These are phyloP conservation scores for Pantherophis alleghaniensis DNA, from an alignment of 2,797 vertebrate species.

Conservation along the genomic window DNA sequence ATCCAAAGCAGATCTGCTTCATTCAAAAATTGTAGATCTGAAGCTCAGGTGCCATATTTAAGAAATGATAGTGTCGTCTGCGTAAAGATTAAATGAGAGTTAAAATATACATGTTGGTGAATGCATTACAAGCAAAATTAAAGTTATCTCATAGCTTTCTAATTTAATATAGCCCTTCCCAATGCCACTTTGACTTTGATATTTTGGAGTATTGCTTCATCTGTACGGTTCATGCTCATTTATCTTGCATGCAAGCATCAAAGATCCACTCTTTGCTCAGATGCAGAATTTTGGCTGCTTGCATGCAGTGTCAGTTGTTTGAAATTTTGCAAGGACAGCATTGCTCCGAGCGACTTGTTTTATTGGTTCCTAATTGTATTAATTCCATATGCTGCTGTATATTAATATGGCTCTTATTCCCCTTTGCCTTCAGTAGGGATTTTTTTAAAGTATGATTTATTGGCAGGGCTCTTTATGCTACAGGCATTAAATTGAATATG, in stretches of 20 bases:
- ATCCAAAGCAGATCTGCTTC: not conserved
- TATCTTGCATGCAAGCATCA: not conserved
- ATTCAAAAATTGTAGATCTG: not conserved
- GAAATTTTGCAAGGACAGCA: conserved; percentile 57
- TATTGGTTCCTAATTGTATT: conserved; percentile 71
- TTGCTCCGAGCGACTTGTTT: conserved; percentile 55
- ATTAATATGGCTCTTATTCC: conserved; percentile 64
- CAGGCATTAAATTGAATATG: conserved; percentile 76
- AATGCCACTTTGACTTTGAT: not conserved
- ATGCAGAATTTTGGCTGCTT: conserved; percentile 1
- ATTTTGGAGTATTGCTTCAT: not conserved
- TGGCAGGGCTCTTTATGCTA: conserved; percentile 61
- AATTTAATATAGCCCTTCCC: not conserved
- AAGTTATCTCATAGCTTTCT: not conserved
- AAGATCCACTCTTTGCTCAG: not conserved
- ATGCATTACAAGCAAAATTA: not conserved
- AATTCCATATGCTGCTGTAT: conserved; percentile 75
- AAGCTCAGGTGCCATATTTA: not conserved
- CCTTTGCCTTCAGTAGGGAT: conserved; percentile 60
- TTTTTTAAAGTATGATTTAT: conserved; percentile 72
- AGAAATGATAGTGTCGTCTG: not conserved
- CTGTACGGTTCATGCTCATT: not conserved
- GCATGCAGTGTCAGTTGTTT: conserved; percentile 19
- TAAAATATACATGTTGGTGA: not conserved
- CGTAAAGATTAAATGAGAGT: not conserved